These are phyloP conservation scores for Grus americana DNA, from an alignment of 2,113 vertebrate species.

Conservation along the genomic window DNA sequence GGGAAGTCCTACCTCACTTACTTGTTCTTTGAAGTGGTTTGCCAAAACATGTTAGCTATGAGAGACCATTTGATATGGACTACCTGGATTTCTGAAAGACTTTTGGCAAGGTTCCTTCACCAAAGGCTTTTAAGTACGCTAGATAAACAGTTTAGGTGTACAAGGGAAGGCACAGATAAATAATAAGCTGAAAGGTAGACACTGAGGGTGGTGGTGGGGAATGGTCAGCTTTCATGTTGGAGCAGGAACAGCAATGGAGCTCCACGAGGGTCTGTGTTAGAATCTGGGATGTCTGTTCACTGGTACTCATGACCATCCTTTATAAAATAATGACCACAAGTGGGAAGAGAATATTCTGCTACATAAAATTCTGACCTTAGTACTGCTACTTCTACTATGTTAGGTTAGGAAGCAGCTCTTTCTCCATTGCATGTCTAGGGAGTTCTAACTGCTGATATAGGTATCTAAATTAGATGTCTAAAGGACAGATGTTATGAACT, in stretches of 20 bases:
- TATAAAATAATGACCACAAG: neutral
- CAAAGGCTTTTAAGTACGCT: neutral
- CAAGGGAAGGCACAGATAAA: neutral
- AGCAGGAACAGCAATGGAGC: neutral
- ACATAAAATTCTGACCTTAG: neutral
- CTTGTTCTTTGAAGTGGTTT: neutral
- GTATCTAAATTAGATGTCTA: neutral
- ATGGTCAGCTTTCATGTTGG: neutral
- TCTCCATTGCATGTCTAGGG: neutral
- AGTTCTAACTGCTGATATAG: neutral
- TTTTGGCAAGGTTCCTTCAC: constrained; percentile 1
- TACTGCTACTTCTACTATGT: neutral
- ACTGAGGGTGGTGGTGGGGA: too few species aligned
- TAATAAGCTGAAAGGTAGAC: neutral
- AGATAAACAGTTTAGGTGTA: neutral
- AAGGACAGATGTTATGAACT: neutral
- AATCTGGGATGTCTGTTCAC: neutral
- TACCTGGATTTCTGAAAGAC: neutral
- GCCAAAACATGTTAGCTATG: neutral
- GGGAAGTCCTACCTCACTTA: neutral
- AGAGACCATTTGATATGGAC: neutral
- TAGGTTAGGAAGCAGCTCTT: neutral
- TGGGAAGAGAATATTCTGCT: neutral
- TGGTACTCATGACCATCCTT: neutral
- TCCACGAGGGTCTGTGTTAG: neutral